Percentiles rank a stretch among this genome's conserved stretches.
phyloP scores from a whole-genome alignment of 2,797 vertebrate species.

The Enteromius thamalakanensis region DNA sequence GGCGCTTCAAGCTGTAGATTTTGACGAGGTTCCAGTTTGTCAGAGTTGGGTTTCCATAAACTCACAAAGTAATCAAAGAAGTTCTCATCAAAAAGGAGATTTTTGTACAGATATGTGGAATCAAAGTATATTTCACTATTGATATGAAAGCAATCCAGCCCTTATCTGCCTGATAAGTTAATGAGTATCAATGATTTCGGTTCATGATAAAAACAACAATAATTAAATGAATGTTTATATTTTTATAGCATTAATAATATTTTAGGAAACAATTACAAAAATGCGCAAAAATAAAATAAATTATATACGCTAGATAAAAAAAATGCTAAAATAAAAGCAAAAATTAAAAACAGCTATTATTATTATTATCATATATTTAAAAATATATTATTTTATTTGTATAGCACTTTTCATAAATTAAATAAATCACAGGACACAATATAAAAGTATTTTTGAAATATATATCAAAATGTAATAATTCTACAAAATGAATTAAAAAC shows the following conservation, averaged over 20 bases:
- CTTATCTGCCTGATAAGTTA: neutral
- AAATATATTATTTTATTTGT: neutral
- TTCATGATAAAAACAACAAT: neutral
- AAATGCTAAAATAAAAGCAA: neutral
- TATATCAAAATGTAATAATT: neutral
- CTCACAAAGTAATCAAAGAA: neutral
- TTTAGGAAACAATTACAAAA: neutral
- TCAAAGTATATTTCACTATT: neutral
- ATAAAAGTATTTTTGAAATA: neutral
- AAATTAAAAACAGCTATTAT: neutral
- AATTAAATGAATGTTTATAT: neutral
- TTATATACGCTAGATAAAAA: neutral
- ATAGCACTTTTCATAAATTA: neutral
- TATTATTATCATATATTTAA: neutral
- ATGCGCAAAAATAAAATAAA: neutral
- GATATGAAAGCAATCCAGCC: neutral
- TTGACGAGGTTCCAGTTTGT: neutral
- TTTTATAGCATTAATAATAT: neutral
- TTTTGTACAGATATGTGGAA: neutral
- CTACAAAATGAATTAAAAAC: neutral
- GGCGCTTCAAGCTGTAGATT: neutral
- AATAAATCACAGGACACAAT: neutral
- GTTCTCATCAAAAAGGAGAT: neutral
- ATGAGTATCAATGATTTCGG: neutral
- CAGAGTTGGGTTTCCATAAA: neutral